Percentiles rank a stretch among this genome's conserved stretches.
These are phyloP conservation scores for Zonitis immaculata DNA, from an alignment of 2,888 invertebrate species.

Conservation along the genomic window DNA sequence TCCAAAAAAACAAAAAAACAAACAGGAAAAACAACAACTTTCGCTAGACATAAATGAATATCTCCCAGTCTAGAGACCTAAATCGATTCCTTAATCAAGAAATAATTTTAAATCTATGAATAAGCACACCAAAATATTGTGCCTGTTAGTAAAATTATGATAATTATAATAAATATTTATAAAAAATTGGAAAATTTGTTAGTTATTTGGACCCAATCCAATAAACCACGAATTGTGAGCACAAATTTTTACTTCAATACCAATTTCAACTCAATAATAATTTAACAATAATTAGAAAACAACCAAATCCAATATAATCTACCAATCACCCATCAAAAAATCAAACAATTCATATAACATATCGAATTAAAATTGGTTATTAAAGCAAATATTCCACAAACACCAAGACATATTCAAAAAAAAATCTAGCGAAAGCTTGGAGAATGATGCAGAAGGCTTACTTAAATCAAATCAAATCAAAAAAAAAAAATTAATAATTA, in stretches of 20 bases:
- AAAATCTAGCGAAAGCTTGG: slow-evolving; percentile 45
- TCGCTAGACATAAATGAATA: slow-evolving; percentile 39
- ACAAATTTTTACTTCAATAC: neutral
- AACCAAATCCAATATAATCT: slow-evolving; percentile 16
- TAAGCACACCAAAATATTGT: neutral
- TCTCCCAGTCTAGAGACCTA: slow-evolving; percentile 8
- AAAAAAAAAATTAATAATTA: slow-evolving; percentile 14
- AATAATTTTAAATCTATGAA: no score
- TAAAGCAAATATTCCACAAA: slow-evolving; percentile 25
- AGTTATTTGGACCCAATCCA: neutral
- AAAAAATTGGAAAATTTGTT: neutral
- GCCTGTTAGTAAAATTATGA: neutral
- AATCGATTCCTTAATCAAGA: no score
- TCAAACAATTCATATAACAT: slow-evolving; percentile 23
- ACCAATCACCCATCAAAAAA: slow-evolving; percentile 20
- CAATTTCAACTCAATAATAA: neutral
- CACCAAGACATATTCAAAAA: slow-evolving; percentile 39
- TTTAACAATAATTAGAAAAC: neutral
- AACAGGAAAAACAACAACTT: no score
- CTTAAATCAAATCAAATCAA: slow-evolving; percentile 42
- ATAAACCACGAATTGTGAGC: neutral
- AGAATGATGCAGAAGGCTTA: slow-evolving; percentile 41
- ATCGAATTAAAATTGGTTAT: slow-evolving; percentile 26
- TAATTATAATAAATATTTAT: neutral
- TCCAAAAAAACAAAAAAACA: no score